These are phyloP conservation scores for Colostygia pectinataria DNA, from an alignment of 2,888 invertebrate genomes.

Conservation along the genomic window DNA sequence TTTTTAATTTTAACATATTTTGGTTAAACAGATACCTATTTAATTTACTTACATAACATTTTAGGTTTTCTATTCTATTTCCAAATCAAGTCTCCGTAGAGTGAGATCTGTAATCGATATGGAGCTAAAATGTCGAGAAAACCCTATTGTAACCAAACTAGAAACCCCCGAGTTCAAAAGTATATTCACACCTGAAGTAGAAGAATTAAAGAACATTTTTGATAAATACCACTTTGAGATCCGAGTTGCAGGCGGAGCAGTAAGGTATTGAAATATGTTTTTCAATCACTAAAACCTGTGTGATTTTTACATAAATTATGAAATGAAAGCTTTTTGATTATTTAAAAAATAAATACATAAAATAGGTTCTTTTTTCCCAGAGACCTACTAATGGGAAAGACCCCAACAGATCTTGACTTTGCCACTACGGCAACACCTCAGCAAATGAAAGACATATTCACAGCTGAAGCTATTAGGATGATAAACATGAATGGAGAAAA, in stretches of 20 bases:
- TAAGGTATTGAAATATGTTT: constrained; percentile 79
- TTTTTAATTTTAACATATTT: too few relatives aligned
- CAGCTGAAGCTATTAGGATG: constrained; percentile 91
- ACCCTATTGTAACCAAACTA: constrained; percentile 88
- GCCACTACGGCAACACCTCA: constrained; percentile 98
- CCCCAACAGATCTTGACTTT: constrained; percentile 97
- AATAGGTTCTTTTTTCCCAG: too few relatives aligned
- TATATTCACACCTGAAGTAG: constrained; percentile 92
- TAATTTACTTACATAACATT: constrained; percentile 11
- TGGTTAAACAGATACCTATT: background rate
- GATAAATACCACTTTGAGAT: constrained; percentile 92
- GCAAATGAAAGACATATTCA: constrained; percentile 97
- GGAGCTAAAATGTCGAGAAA: constrained; percentile 67
- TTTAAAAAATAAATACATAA: too few relatives aligned
- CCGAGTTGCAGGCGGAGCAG: constrained; percentile 98
- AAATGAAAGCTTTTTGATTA: too few relatives aligned
- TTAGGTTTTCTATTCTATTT: constrained; percentile 40
- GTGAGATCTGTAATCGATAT: constrained; percentile 57
- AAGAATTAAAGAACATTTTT: constrained; percentile 88
- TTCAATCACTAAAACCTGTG: background rate
- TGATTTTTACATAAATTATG: too few relatives aligned
- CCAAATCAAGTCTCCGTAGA: constrained; percentile 40
- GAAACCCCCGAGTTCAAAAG: constrained; percentile 88
- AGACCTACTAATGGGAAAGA: constrained; percentile 89
- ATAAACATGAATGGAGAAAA: constrained; percentile 96